A percentile compares a stretch with the other conserved stretches of the same genome.
Evolutionary conservation across 2,888 invertebrate genomes (phyloP).

Genomic region (Drosophila tripunctata): DNA sequence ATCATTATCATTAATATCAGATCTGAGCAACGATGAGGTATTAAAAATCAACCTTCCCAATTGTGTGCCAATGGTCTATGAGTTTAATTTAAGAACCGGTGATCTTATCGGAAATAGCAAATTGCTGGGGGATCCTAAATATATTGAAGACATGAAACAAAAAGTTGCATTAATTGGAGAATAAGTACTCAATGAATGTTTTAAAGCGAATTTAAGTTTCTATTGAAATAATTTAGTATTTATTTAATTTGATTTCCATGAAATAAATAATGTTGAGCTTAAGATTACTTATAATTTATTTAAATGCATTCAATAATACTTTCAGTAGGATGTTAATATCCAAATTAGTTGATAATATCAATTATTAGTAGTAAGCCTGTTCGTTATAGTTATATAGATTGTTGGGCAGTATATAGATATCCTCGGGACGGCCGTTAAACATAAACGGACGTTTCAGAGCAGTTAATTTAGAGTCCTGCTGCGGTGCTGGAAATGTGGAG

Average conservation of each 20-base stretch:
- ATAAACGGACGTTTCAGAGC: conserved; percentile 90
- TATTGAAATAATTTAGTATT: background rate
- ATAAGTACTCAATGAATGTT: conserved; percentile 23
- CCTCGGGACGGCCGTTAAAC: conserved; percentile 88
- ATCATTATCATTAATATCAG: conserved; percentile 80
- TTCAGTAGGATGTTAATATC: conserved; percentile 35
- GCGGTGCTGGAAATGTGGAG: conserved; percentile 56
- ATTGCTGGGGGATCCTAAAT: conserved; percentile 92
- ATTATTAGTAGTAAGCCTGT: conserved; percentile 56
- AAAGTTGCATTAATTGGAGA: conserved; percentile 92
- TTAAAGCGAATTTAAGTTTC: background rate
- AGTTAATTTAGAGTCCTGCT: conserved; percentile 88
- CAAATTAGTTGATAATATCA: background rate
- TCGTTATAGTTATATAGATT: conserved; percentile 80
- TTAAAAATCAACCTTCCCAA: conserved; percentile 91
- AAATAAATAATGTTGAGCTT: background rate
- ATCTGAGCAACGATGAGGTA: conserved; percentile 89
- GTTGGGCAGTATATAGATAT: conserved; percentile 82
- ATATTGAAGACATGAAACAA: conserved; percentile 90
- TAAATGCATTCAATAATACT: conserved; percentile 64
- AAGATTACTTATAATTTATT: conserved; percentile 5
- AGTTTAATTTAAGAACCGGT: conserved; percentile 88
- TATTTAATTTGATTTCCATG: background rate
- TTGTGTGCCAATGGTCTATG: conserved; percentile 92
- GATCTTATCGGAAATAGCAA: conserved; percentile 89